Evolutionary conservation across 2,888 invertebrate genomes (phyloP).

Genomic region (Rhopalosiphum nymphaeae): DNA sequence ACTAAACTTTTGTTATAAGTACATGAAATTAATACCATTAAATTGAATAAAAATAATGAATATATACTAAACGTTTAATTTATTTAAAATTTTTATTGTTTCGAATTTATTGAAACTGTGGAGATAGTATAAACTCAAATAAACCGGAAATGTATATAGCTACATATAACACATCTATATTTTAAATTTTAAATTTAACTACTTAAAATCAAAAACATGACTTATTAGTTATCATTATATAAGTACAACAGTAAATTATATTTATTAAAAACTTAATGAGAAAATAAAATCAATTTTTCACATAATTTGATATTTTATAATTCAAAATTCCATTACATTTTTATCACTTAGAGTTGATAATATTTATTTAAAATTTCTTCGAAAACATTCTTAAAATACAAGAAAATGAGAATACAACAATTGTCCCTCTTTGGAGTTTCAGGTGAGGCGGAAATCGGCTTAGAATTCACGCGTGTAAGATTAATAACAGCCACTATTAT

Average conservation of each 20-base stretch:
- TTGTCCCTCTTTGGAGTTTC: not conserved
- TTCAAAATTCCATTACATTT: not conserved
- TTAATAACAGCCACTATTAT: constrained; percentile 13
- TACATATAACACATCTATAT: not conserved
- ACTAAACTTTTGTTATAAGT: not conserved
- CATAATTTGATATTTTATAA: not conserved
- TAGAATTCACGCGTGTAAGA: not conserved
- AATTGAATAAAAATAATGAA: not conserved
- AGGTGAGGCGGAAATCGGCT: constrained; percentile 4
- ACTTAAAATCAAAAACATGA: not conserved
- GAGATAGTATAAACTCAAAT: not conserved
- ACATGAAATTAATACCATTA: not conserved
- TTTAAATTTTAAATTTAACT: not conserved
- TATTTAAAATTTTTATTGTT: not conserved
- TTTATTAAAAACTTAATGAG: not conserved
- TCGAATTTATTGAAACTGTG: not conserved
- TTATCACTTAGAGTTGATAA: not conserved
- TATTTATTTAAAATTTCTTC: not conserved
- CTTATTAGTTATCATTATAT: not conserved
- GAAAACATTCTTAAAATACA: not conserved
- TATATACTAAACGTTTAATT: not conserved
- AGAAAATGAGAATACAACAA: not conserved
- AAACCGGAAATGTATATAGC: not conserved
- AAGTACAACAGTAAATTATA: not conserved
- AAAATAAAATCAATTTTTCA: not conserved